Conservation (phyloP, 2,113 vertebrate species). For the Anguilla rostrata region DNA sequence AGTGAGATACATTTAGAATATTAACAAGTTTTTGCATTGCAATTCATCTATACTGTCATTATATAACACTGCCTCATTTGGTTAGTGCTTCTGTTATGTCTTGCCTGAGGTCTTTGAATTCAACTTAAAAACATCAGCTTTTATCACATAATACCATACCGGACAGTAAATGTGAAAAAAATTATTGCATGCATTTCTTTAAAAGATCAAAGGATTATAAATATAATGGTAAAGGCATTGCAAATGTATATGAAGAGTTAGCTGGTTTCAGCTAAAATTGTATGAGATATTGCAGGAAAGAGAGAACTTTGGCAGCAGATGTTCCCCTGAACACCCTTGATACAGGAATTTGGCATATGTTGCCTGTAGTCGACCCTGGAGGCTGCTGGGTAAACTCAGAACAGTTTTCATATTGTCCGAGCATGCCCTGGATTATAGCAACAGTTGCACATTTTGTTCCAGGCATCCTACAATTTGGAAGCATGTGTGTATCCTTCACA, state of each 20-base stretch:
- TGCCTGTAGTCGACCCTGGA: not conserved
- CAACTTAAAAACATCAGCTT: too few relatives aligned
- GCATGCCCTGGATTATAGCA: not conserved
- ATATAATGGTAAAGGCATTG: not conserved
- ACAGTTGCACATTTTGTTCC: not conserved
- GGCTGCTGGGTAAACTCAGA: not conserved
- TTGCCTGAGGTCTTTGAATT: too few relatives aligned
- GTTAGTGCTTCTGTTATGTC: too few relatives aligned
- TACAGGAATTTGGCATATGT: not conserved
- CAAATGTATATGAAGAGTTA: too few relatives aligned
- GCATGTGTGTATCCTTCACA: not conserved
- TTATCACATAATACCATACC: too few relatives aligned
- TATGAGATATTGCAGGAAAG: not conserved
- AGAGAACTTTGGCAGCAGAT: too few relatives aligned
- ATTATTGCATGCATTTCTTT: too few relatives aligned
- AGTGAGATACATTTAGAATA: too few relatives aligned
- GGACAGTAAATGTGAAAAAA: too few relatives aligned
- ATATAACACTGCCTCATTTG: too few relatives aligned
- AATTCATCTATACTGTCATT: too few relatives aligned
- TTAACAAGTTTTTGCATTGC: too few relatives aligned
- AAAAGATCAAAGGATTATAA: not conserved
- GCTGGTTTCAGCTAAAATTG: not conserved
- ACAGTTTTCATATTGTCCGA: not conserved
- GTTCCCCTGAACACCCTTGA: not conserved
- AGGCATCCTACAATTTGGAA: not conserved